Conservation (phyloP, 1,140 invertebrate species). For the Rhizoglyphus robini region DNA sequence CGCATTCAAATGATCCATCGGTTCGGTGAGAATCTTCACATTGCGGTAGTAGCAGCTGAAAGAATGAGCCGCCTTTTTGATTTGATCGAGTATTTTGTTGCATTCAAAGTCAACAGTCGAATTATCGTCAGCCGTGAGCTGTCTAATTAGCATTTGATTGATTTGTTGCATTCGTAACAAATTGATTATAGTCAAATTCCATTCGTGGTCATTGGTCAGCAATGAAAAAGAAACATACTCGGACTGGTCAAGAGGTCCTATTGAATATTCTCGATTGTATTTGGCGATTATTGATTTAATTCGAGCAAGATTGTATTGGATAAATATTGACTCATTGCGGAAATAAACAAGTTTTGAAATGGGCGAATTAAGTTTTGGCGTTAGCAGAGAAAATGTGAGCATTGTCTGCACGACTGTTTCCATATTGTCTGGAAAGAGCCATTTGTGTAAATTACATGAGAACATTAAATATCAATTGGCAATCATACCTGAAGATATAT, state of each 20-base stretch:
- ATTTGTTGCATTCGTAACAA: slow-evolving; percentile 26
- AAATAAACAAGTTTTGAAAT: not conserved
- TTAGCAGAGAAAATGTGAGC: not conserved
- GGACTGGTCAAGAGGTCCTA: no score
- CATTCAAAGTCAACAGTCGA: not conserved
- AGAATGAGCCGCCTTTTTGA: not conserved
- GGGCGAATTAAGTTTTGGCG: not conserved
- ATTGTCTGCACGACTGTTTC: not conserved
- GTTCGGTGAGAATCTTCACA: not conserved
- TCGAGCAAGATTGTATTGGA: slow-evolving; percentile 15
- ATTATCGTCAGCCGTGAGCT: slow-evolving; percentile 43
- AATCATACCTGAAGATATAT: not conserved
- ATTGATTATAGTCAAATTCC: slow-evolving; percentile 18
- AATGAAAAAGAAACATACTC: not conserved
- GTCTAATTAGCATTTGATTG: slow-evolving; percentile 52
- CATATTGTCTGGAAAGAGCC: slow-evolving; percentile 8
- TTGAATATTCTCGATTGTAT: not conserved
- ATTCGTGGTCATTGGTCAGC: not conserved
- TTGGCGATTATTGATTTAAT: not conserved
- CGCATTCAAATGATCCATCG: not conserved
- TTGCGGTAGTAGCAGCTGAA: not conserved
- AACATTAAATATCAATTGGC: not conserved
- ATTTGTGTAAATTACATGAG: not conserved
- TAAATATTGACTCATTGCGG: slow-evolving; percentile 1
- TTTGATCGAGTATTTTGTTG: not conserved